These are phyloP conservation scores for Protomyctophum bolini DNA, from an alignment of 2,113 vertebrate species.

Conservation along the genomic window DNA sequence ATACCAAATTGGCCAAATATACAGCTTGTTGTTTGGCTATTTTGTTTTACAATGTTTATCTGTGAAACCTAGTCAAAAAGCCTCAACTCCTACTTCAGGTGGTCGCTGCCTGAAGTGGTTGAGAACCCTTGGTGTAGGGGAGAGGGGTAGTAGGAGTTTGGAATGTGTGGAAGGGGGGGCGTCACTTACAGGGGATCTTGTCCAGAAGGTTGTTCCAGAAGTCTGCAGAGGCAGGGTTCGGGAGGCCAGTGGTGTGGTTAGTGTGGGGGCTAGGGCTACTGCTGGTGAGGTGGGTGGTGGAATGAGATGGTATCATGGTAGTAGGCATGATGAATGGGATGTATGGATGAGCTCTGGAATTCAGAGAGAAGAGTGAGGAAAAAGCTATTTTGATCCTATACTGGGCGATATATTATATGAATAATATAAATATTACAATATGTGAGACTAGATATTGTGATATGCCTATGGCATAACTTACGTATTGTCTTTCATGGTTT, in stretches of 20 bases:
- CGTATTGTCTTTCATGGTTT: too few species aligned
- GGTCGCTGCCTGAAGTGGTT: background rate
- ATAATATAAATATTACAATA: too few species aligned
- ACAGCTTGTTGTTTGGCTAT: too few species aligned
- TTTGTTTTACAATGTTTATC: too few species aligned
- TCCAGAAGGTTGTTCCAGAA: constrained; percentile 67
- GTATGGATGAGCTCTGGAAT: constrained; percentile 18
- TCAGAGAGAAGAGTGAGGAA: background rate
- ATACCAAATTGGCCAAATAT: too few species aligned
- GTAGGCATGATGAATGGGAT: constrained; percentile 28
- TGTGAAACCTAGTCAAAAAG: too few species aligned
- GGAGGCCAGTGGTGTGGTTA: constrained; percentile 31
- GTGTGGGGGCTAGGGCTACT: background rate
- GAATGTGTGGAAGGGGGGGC: background rate
- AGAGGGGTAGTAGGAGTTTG: background rate
- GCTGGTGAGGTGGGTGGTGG: fast-evolving
- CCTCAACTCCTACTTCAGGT: too few species aligned
- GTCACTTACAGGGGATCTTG: constrained; percentile 82
- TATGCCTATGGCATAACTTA: too few species aligned
- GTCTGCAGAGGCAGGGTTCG: background rate
- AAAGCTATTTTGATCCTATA: too few species aligned
- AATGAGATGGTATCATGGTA: background rate
- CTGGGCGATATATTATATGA: too few species aligned
- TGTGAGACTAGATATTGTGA: too few species aligned
- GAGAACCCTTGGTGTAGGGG: background rate